Conservation (phyloP, 2,888 invertebrate genomes). For the Cenopis cana region DNA sequence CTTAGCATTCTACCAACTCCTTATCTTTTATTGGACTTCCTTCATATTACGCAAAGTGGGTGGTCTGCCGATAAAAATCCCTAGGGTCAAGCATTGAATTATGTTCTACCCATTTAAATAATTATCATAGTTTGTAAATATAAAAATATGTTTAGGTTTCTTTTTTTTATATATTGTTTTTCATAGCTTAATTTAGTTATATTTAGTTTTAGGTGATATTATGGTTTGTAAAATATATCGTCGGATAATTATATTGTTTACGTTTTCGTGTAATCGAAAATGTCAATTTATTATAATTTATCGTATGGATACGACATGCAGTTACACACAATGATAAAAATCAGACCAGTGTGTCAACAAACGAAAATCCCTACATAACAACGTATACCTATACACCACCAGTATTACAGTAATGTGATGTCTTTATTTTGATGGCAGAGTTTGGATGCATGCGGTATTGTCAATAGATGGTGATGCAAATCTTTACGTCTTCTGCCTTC, state of each 20-base stretch:
- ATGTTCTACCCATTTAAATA: slow-evolving; percentile 2
- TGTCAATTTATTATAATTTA: background rate
- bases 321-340: background rate
- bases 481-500: slow-evolving; percentile 13
- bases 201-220: too few relatives aligned
- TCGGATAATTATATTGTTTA: too few relatives aligned
- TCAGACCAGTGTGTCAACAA: background rate
- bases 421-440: background rate
- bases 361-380: too few relatives aligned
- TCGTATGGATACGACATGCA: background rate
- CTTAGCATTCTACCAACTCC: background rate
- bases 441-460: background rate
- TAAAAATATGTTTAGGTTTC: too few relatives aligned
- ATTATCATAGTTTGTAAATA: too few relatives aligned
- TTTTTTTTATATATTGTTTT: too few relatives aligned
- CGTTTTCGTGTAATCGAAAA: background rate
- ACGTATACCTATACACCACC: background rate
- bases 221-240: too few relatives aligned
- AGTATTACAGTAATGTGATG: background rate
- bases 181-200: too few relatives aligned
- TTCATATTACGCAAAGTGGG: slow-evolving; percentile 22
- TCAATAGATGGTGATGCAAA: too few relatives aligned
- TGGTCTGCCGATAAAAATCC: slow-evolving; percentile 24
- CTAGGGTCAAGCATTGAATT: slow-evolving; percentile 38
- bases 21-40: slow-evolving; percentile 21